A percentile compares a stretch with the other conserved stretches of the same genome.
Evolutionary conservation across 2,797 vertebrate genomes (phyloP).

Genomic region (Myotis planiceps): DNA sequence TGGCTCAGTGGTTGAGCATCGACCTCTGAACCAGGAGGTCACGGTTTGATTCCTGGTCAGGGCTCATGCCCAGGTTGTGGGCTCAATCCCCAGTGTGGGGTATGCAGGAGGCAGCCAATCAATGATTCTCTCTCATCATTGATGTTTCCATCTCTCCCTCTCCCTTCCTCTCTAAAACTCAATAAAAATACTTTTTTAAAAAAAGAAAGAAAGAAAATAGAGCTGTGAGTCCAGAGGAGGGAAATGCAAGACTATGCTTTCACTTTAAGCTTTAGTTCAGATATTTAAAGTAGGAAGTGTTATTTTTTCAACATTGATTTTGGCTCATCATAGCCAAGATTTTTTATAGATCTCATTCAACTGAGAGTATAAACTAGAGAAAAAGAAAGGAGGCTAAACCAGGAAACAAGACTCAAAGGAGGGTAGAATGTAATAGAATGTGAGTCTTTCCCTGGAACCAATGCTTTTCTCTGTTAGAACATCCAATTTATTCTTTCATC

Average conservation of each 20-base stretch:
- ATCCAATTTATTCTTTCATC: neutral
- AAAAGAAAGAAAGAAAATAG: neutral
- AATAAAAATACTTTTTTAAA: too few species aligned
- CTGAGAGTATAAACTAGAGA: slow-evolving; percentile 19
- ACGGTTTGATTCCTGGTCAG: too few species aligned
- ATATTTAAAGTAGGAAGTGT: slow-evolving; percentile 50
- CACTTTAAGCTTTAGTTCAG: slow-evolving; percentile 31
- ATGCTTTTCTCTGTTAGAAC: neutral
- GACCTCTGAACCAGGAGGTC: too few species aligned
- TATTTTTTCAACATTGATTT: slow-evolving; percentile 64
- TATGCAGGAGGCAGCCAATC: too few species aligned
- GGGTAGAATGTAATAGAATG: neutral
- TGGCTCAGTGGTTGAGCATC: too few species aligned
- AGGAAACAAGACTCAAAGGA: slow-evolving; percentile 30
- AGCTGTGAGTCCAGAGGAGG: neutral
- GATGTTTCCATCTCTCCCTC: too few species aligned
- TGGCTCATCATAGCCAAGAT: slow-evolving; percentile 26
- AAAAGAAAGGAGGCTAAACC: slow-evolving; percentile 13
- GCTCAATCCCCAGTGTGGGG: too few species aligned
- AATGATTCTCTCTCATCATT: too few species aligned
- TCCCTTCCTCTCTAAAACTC: too few species aligned
- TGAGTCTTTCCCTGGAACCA: neutral
- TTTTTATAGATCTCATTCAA: slow-evolving; percentile 56
- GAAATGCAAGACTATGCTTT: neutral
- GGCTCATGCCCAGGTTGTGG: too few species aligned